These are phyloP conservation scores for Scolopax bukidnonensis DNA, from an alignment of 2,797 vertebrate species.

Conservation along the genomic window DNA sequence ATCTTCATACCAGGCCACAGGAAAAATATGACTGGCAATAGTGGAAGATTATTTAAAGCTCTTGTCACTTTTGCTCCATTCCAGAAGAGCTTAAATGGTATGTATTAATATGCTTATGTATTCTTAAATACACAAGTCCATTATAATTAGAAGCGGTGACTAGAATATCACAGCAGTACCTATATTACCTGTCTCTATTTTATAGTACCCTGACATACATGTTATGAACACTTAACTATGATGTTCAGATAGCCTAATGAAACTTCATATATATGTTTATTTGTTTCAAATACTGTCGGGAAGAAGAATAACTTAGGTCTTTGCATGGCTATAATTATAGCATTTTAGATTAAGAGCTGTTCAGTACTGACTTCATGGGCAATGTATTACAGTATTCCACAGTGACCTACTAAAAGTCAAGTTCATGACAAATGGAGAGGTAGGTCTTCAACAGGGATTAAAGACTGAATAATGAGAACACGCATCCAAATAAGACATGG, in stretches of 20 bases:
- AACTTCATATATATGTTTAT: not conserved
- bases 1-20: not conserved
- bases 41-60: slow-evolving; percentile 35
- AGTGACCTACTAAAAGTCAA: slow-evolving; percentile 14
- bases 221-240: not conserved
- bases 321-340: not conserved
- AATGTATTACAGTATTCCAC: not conserved
- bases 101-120: slow-evolving; percentile 28
- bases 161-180: not conserved
- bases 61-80: slow-evolving; percentile 2
- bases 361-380: not conserved
- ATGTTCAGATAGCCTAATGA: not conserved
- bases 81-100: not conserved
- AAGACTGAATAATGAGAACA: slow-evolving; percentile 6
- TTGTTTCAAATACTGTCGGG: not conserved
- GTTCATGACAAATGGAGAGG: slow-evolving; percentile 6
- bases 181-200: not conserved
- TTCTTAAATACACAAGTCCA: slow-evolving; percentile 30
- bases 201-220: not conserved
- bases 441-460: slow-evolving; percentile 22
- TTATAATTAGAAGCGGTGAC: slow-evolving; percentile 29
- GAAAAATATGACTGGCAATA: not conserved
- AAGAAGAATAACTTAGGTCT: not conserved
- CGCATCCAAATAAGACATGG: slow-evolving; percentile 17
- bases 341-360: not conserved